A percentile compares a stretch with the other conserved stretches of the same genome.
phyloP scores from a whole-genome alignment of 2,888 invertebrate genomes.

The Pterostichus niger region DNA sequence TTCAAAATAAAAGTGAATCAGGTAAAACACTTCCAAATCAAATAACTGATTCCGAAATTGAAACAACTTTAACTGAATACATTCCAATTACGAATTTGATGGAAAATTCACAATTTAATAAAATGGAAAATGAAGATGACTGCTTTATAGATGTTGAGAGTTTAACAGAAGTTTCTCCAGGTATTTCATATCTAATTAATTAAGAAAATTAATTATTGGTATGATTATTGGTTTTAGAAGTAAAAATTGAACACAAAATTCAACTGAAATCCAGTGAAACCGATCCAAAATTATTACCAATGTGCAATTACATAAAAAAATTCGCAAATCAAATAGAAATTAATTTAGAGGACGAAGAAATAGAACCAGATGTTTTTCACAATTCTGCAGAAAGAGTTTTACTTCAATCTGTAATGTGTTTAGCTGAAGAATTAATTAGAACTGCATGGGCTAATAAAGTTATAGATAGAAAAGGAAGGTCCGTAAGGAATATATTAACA shows the following conservation, averaged over 20 bases:
- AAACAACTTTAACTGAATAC: slow-evolving; percentile 50
- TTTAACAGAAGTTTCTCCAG: slow-evolving; percentile 30
- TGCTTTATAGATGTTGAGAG: slow-evolving; percentile 52
- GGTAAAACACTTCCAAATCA: slow-evolving; percentile 66
- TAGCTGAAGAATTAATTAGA: slow-evolving; percentile 78
- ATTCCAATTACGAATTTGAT: slow-evolving; percentile 51
- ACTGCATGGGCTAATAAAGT: slow-evolving; percentile 72
- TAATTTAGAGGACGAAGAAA: slow-evolving; percentile 77
- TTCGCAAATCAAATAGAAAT: slow-evolving; percentile 77
- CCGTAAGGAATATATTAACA: slow-evolving; percentile 49
- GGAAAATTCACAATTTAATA: slow-evolving; percentile 32
- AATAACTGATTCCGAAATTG: not conserved
- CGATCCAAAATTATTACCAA: slow-evolving; percentile 71
- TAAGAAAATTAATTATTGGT: not conserved
- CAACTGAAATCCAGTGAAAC: slow-evolving; percentile 60
- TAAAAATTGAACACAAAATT: slow-evolving; percentile 18
- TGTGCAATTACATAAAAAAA: slow-evolving; percentile 76
- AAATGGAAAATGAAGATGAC: slow-evolving; percentile 50
- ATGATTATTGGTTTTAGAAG: not conserved
- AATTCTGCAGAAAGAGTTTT: slow-evolving; percentile 78
- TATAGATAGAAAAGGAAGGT: slow-evolving; percentile 71
- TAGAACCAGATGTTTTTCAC: slow-evolving; percentile 76
- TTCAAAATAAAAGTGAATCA: slow-evolving; percentile 68
- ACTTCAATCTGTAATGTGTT: slow-evolving; percentile 78
- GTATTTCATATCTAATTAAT: slow-evolving; percentile 14